Conservation (phyloP, 2,113 vertebrate species). For the Casuarius casuarius region DNA sequence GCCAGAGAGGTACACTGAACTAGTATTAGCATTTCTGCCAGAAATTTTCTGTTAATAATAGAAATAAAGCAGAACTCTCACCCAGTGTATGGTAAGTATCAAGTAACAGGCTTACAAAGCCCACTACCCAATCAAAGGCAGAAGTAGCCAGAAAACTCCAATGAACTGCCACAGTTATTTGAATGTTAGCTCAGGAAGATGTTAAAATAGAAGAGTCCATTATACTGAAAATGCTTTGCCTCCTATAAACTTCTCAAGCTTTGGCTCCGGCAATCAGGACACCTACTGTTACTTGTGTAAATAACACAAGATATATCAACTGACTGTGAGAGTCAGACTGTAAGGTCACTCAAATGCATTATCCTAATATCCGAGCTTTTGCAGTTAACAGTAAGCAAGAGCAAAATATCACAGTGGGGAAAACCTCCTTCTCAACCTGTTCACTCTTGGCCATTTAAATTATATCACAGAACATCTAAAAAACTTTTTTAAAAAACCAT, state of each 20-base stretch:
- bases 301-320: background rate
- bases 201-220: background rate
- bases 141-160: background rate
- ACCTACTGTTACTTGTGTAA: background rate
- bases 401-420: background rate
- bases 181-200: background rate
- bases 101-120: background rate
- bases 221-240: background rate
- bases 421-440: background rate
- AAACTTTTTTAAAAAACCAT: background rate
- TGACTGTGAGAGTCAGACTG: background rate
- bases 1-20: no score
- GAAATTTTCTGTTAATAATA: background rate
- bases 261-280: background rate
- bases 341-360: background rate
- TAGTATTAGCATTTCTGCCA: background rate
- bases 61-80: background rate
- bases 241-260: background rate
- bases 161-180: background rate
- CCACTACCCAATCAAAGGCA: background rate
- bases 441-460: background rate
- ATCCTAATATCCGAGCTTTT: background rate
- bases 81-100: background rate
- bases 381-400: background rate
- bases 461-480: background rate